Evolutionary conservation across 2,888 invertebrate genomes (phyloP).

Genomic region (Ceratothoa steindachneri): DNA sequence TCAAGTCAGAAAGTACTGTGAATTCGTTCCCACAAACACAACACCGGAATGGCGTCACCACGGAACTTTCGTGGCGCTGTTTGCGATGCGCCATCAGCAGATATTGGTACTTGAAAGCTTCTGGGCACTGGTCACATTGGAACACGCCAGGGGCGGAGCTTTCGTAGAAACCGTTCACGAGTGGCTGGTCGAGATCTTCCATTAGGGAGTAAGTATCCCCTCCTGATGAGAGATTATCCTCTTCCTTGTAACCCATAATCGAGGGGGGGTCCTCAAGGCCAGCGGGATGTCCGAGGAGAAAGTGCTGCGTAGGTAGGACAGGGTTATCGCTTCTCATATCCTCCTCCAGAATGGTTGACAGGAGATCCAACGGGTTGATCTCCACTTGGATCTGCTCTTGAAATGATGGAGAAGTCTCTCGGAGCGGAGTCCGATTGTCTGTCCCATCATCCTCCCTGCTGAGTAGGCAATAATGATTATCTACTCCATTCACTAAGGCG

Average conservation of each 20-base stretch:
- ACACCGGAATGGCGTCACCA: slow-evolving; percentile 2
- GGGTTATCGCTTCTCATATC: slow-evolving; percentile 40
- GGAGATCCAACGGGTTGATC: slow-evolving; percentile 36
- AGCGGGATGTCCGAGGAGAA: slow-evolving; percentile 26
- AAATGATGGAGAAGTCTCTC: neutral
- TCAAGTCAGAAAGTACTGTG: neutral
- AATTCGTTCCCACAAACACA: slow-evolving; percentile 2
- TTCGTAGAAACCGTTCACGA: slow-evolving; percentile 5
- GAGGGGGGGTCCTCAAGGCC: neutral
- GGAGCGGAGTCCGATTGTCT: neutral
- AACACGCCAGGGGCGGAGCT: slow-evolving; percentile 22
- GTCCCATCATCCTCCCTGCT: neutral
- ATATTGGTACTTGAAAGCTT: slow-evolving; percentile 43
- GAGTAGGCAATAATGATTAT: too few species aligned
- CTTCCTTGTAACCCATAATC: too few species aligned
- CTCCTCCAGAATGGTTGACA: slow-evolving; percentile 42
- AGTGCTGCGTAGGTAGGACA: slow-evolving; percentile 39
- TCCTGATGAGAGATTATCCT: neutral
- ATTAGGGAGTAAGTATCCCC: neutral
- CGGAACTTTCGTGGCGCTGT: slow-evolving; percentile 11
- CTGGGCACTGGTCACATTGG: slow-evolving; percentile 36
- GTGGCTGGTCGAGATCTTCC: neutral
- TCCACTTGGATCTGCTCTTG: slow-evolving; percentile 33
- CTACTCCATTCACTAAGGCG: neutral
- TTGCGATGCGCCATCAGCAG: slow-evolving; percentile 32